A percentile compares a stretch with the other conserved stretches of the same genome.
These are phyloP conservation scores for Eulemur macaco DNA, from an alignment of 2,113 vertebrate genomes.

Conservation along the genomic window DNA sequence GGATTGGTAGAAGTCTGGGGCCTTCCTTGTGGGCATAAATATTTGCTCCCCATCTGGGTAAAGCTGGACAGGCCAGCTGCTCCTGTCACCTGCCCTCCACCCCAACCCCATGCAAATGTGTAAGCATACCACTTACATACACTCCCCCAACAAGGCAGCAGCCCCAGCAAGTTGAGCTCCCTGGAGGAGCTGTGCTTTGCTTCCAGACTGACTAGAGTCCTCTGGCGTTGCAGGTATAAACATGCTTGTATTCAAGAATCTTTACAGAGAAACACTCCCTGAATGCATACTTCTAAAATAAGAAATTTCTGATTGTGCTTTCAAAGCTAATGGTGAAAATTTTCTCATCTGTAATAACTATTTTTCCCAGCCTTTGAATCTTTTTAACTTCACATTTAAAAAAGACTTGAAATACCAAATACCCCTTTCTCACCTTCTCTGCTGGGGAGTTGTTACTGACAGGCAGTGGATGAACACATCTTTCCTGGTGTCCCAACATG, in stretches of 20 bases:
- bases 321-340: neutral
- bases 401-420: neutral
- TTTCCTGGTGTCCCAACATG: fast-evolving
- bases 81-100: neutral
- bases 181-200: neutral
- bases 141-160: neutral
- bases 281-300: neutral
- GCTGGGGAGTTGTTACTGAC: neutral
- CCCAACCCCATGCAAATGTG: fast-evolving
- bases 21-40: neutral
- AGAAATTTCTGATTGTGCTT: neutral
- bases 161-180: neutral
- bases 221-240: neutral
- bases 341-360: neutral
- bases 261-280: neutral
- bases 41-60: no score
- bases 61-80: neutral
- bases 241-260: neutral
- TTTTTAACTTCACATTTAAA: neutral
- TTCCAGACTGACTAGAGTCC: neutral
- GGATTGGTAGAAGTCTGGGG: neutral
- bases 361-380: neutral
- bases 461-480: fast-evolving
- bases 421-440: neutral
- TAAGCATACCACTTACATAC: neutral